These are phyloP conservation scores for Toxostoma redivivum DNA, from an alignment of 2,113 vertebrate species.

Conservation along the genomic window DNA sequence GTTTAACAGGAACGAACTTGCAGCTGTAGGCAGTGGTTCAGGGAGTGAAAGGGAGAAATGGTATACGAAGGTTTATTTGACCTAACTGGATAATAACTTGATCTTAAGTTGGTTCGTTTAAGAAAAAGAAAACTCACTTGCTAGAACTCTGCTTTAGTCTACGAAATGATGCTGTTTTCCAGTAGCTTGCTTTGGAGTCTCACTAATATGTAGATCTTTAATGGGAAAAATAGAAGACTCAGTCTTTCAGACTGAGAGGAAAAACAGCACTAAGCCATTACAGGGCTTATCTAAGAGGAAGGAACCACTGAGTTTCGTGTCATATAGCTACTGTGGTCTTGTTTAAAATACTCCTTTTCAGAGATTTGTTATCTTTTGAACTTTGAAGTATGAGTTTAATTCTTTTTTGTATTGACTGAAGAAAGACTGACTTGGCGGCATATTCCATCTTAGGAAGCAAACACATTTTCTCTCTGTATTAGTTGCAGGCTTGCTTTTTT, in stretches of 20 bases:
- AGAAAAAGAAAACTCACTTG: not conserved
- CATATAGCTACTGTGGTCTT: not conserved
- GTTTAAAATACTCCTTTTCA: not conserved
- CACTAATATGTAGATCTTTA: not conserved
- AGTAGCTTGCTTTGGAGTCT: not conserved
- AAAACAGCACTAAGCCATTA: not conserved
- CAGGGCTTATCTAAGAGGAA: not conserved
- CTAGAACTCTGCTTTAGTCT: not conserved
- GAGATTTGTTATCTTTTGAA: not conserved
- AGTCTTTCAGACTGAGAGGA: not conserved
- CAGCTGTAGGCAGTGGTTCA: not conserved
- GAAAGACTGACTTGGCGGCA: not conserved
- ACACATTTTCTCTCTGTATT: not conserved
- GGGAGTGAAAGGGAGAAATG: not conserved
- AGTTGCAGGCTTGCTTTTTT: not conserved
- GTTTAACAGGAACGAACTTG: not conserved
- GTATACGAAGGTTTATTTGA: not conserved
- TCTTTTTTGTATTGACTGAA: not conserved
- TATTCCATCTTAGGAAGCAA: not conserved
- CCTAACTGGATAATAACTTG: not conserved
- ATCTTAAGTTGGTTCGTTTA: not conserved
- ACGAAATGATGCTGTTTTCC: not conserved
- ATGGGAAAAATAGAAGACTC: not conserved
- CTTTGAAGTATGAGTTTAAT: not conserved
- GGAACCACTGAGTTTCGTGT: rapidly evolving